phyloP scores from a whole-genome alignment of 1,140 invertebrate species.

The Hesperophylax magnus region DNA sequence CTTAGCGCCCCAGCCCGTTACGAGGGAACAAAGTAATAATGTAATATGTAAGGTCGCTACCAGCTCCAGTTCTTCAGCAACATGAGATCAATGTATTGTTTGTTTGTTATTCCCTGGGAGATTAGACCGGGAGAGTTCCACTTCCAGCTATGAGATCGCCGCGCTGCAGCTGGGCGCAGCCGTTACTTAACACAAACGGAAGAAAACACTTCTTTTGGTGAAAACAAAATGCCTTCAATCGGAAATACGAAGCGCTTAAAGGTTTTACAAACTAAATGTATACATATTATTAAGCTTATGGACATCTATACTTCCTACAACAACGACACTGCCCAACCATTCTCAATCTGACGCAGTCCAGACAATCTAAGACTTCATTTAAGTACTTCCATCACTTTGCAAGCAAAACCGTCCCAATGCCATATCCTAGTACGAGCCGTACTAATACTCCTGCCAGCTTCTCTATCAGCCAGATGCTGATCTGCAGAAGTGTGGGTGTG shows the following conservation, averaged over 20 bases:
- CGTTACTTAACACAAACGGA: conserved; percentile 8
- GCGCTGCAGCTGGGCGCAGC: not conserved
- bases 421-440: not conserved
- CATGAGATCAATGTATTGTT: conserved; percentile 40
- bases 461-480: not conserved
- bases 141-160: not conserved
- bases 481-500: not conserved
- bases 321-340: conserved; percentile 5
- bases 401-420: not conserved
- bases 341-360: not conserved
- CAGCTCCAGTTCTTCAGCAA: conserved; percentile 4
- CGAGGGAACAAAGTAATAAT: not conserved
- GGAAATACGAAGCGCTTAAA: conserved; percentile 31
- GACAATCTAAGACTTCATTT: conserved; percentile 32
- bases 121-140: not conserved
- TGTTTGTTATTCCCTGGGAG: conserved; percentile 20
- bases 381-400: conserved; percentile 19
- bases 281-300: conserved; percentile 31
- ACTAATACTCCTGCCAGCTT: too few relatives aligned
- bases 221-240: conserved; percentile 28
- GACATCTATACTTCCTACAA: conserved; percentile 40
- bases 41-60: not conserved
- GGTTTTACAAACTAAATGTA: conserved; percentile 37
- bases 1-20: not conserved
- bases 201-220: not conserved